Percentiles rank a stretch among this genome's conserved stretches.
Conservation (phyloP, 2,888 invertebrate species). For the Loripinus fragilis region DNA sequence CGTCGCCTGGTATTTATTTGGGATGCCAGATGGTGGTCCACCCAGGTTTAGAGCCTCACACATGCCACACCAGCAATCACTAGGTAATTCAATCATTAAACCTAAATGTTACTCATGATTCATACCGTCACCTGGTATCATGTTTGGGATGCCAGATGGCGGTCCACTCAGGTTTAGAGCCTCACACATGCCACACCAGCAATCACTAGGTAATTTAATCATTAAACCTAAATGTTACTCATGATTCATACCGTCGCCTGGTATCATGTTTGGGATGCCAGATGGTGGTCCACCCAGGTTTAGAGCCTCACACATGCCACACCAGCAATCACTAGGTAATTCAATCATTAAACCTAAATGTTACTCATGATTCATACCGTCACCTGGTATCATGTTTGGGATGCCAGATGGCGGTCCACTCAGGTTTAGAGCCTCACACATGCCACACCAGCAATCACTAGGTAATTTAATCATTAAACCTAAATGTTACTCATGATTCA, state of each 20-base stretch:
- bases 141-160: background rate
- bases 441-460: slow-evolving; percentile 13
- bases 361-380: no score
- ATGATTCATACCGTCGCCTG: background rate
- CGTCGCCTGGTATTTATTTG: background rate
- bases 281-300: background rate
- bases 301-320: slow-evolving; percentile 8
- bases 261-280: background rate
- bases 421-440: background rate
- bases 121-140: background rate
- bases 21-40: background rate
- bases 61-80: slow-evolving; percentile 4
- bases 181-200: slow-evolving; percentile 12
- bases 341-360: no score
- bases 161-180: background rate
- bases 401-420: background rate
- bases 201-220: slow-evolving; percentile 15
- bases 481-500: no score
- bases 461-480: no score
- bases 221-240: no score
- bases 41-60: slow-evolving; percentile 1
- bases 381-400: background rate
- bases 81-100: no score
- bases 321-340: slow-evolving; percentile 15
- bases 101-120: no score